Evolutionary conservation across 2,113 vertebrate genomes (phyloP).

Genomic region (Ancistrus triradiatus): DNA sequence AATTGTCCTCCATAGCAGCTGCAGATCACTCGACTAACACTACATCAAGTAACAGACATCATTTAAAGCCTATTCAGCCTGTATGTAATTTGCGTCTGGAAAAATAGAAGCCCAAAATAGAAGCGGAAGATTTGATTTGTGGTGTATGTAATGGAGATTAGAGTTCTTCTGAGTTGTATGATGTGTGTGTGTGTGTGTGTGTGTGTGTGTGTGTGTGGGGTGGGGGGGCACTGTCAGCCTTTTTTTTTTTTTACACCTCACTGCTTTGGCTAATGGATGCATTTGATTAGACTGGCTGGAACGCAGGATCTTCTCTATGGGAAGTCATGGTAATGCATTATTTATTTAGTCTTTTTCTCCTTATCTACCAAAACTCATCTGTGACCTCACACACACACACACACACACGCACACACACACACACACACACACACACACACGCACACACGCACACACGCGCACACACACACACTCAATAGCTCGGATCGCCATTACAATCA

Average conservation of each 20-base stretch:
- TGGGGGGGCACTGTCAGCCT: background rate
- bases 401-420: background rate
- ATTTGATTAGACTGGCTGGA: conserved; percentile 59
- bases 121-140: conserved; percentile 20
- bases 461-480: too few relatives aligned
- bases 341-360: conserved; percentile 52
- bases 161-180: too few relatives aligned
- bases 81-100: too few relatives aligned
- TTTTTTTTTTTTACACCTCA: conserved; percentile 63
- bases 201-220: conserved; percentile 17
- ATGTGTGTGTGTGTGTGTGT: conserved; percentile 5
- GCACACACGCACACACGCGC: too few relatives aligned
- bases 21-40: too few relatives aligned
- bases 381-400: background rate
- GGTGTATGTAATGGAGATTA: conserved; percentile 7
- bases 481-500: too few relatives aligned
- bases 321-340: conserved; percentile 51
- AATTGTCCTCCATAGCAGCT: too few relatives aligned
- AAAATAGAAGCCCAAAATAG: too few relatives aligned
- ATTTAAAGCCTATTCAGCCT: too few relatives aligned
- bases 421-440: background rate
- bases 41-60: too few relatives aligned
- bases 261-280: conserved; percentile 66
- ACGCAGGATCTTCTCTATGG: conserved; percentile 36
- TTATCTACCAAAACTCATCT: conserved; percentile 3